Evolutionary conservation across 2,797 vertebrate species (phyloP).

Genomic region (Thripadectes ignobilis): DNA sequence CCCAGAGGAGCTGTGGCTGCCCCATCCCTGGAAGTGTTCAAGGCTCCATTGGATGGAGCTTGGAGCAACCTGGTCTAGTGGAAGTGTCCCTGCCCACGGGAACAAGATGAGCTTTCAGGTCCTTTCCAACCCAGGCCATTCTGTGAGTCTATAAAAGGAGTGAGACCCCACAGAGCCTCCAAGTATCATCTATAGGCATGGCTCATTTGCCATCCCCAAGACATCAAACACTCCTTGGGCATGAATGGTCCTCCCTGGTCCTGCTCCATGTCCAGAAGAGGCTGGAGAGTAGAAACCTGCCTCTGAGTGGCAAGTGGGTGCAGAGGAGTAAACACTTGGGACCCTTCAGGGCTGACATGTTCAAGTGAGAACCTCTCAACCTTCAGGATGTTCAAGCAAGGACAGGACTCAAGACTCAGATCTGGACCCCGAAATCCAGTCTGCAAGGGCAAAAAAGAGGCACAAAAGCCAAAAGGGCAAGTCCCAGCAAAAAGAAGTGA

Average conservation of each 20-base stretch:
- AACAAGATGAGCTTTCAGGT: background rate
- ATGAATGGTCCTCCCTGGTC: background rate
- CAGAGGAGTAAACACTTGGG: background rate
- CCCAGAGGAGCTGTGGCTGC: background rate
- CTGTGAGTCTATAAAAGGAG: background rate
- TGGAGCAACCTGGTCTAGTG: rapidly evolving
- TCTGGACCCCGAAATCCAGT: background rate
- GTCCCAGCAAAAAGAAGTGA: background rate
- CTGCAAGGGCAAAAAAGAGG: background rate
- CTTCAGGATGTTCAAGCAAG: background rate
- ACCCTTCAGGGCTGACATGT: background rate
- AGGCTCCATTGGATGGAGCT: rapidly evolving
- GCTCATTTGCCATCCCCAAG: background rate
- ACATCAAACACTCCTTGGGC: background rate
- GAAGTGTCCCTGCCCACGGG: background rate
- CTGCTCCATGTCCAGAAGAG: background rate
- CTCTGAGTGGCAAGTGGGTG: background rate
- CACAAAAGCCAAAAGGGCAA: background rate
- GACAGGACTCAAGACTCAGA: background rate
- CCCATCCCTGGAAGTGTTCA: background rate
- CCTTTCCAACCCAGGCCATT: background rate
- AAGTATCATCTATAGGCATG: background rate
- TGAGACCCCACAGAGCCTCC: background rate
- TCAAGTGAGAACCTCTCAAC: background rate
- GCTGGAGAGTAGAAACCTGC: background rate